These are phyloP conservation scores for Caenorhabditis sulstoni DNA, from an alignment of 2,888 invertebrate species.

Conservation along the genomic window DNA sequence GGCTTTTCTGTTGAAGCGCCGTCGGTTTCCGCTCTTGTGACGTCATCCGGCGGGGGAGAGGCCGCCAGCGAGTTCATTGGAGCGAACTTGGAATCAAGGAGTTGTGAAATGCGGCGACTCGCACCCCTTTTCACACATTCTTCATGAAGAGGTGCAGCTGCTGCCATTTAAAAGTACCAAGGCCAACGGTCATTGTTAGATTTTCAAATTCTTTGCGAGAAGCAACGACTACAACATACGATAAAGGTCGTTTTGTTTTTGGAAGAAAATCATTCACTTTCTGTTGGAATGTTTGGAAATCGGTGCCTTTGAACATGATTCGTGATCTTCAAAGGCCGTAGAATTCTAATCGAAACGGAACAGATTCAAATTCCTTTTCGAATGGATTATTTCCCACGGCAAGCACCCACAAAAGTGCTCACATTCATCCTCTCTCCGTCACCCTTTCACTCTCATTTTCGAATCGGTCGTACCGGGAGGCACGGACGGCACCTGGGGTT, in stretches of 20 bases:
- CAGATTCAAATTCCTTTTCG: no score
- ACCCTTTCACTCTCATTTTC: neutral
- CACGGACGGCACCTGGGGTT: conserved; percentile 4
- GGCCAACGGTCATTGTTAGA: neutral
- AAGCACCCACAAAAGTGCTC: neutral
- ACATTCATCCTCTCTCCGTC: neutral
- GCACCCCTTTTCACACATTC: conserved; percentile 13
- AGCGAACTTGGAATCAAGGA: conserved; percentile 47
- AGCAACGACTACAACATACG: no score
- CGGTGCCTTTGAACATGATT: no score
- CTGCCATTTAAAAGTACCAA: neutral
- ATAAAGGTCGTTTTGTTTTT: no score
- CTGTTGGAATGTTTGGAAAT: no score
- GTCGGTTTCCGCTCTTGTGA: conserved; percentile 56
- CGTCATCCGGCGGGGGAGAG: conserved; percentile 21
- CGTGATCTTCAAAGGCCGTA: no score
- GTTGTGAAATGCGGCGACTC: conserved; percentile 21
- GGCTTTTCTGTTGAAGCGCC: conserved; percentile 21
- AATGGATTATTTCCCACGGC: neutral
- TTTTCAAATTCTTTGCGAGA: no score
- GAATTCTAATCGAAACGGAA: no score
- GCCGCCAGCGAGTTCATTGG: conserved; percentile 24
- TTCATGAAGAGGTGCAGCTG: neutral
- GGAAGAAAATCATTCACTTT: no score
- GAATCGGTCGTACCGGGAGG: neutral